phyloP scores from a whole-genome alignment of 2,888 invertebrate species.

The Apamea anceps region DNA sequence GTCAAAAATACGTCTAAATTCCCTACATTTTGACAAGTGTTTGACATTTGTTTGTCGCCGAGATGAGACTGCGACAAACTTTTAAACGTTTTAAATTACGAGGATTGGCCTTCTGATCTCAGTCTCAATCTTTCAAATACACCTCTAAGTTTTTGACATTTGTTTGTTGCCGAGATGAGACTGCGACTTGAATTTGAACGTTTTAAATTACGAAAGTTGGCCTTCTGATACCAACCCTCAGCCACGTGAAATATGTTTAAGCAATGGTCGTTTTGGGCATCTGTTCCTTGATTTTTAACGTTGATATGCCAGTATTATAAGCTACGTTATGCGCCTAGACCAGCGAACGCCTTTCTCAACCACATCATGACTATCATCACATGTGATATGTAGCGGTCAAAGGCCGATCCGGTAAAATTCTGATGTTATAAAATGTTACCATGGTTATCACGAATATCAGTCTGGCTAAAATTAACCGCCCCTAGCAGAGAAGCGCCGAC shows the following conservation, averaged over 20 bases:
- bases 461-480: neutral
- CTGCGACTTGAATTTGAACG: no score
- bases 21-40: no score
- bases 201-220: no score
- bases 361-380: neutral
- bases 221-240: neutral
- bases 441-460: neutral
- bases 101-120: no score
- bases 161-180: no score
- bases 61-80: no score
- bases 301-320: neutral
- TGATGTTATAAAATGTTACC: neutral
- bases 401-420: neutral
- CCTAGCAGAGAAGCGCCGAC: neutral
- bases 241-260: neutral
- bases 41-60: no score
- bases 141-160: no score
- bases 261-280: neutral
- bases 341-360: neutral
- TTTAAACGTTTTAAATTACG: no score
- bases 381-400: neutral
- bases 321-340: neutral
- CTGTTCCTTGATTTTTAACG: neutral
- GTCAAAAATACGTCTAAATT: no score
- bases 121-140: no score